These are phyloP conservation scores for Pteria penguin DNA, from an alignment of 2,888 invertebrate genomes.

Conservation along the genomic window DNA sequence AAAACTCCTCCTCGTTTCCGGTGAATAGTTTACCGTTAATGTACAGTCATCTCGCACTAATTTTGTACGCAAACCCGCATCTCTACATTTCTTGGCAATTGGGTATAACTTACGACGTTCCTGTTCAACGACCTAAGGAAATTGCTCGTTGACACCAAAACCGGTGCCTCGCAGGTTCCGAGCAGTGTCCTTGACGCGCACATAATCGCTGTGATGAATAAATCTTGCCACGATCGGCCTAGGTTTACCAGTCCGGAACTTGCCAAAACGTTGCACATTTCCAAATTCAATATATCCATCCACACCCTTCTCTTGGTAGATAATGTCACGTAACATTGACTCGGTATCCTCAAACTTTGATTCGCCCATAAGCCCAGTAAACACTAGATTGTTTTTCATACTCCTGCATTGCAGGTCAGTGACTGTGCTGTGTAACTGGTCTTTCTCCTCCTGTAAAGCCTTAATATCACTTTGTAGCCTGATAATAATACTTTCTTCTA, in stretches of 20 bases:
- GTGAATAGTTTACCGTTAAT: too few species aligned
- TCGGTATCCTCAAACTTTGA: conserved; percentile 34
- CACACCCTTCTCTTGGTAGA: conserved; percentile 7
- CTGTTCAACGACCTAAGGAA: conserved; percentile 25
- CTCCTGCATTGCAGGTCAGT: too few species aligned
- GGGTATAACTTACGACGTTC: conserved; percentile 32
- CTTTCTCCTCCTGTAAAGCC: too few species aligned
- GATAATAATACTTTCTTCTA: too few species aligned
- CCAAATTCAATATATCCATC: conserved; percentile 22
- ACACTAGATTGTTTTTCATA: too few species aligned
- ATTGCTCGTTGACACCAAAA: conserved; percentile 37
- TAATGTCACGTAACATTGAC: conserved; percentile 24
- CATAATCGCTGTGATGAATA: conserved; percentile 32
- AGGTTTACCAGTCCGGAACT: background rate
- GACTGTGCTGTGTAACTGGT: too few species aligned
- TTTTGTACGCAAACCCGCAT: too few species aligned
- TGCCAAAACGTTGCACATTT: conserved; percentile 34
- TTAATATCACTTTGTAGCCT: too few species aligned
- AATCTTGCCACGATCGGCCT: conserved; percentile 48
- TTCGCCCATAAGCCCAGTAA: conserved; percentile 88
- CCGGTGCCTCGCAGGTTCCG: conserved; percentile 28
- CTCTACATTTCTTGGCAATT: too few species aligned
- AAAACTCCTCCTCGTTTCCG: too few species aligned
- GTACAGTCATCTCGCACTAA: too few species aligned
- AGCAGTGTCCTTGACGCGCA: conserved; percentile 31